These are phyloP conservation scores for Oxyruncus cristatus DNA, from an alignment of 2,113 vertebrate genomes.

Conservation along the genomic window DNA sequence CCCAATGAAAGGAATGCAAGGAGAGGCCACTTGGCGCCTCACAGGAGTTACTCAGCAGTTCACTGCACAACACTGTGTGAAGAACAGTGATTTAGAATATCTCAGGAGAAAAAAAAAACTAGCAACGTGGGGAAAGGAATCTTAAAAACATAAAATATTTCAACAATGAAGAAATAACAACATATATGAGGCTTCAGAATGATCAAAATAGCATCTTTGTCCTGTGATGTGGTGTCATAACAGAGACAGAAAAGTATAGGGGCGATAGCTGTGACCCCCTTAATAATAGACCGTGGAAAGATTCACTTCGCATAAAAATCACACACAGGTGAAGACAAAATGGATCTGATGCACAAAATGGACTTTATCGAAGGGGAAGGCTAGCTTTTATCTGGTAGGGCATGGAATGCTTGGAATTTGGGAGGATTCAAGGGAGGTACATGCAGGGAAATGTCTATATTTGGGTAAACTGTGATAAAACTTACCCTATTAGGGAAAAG, in stretches of 20 bases:
- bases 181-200: not conserved
- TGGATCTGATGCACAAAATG: too few relatives aligned
- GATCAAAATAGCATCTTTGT: not conserved
- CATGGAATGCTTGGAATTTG: too few relatives aligned
- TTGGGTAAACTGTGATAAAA: too few relatives aligned
- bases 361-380: too few relatives aligned
- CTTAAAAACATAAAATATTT: not conserved
- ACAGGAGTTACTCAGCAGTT: not conserved
- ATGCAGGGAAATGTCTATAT: too few relatives aligned
- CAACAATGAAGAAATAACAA: not conserved
- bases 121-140: not conserved
- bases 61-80: not conserved
- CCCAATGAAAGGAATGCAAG: not conserved
- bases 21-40: not conserved
- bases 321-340: too few relatives aligned
- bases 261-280: too few relatives aligned
- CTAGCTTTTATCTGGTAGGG: too few relatives aligned
- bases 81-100: not conserved
- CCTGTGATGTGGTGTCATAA: rapidly evolving
- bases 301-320: too few relatives aligned
- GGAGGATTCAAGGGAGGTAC: too few relatives aligned
- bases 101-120: not conserved
- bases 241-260: not conserved
- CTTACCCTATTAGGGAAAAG: too few relatives aligned
- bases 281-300: too few relatives aligned